These are phyloP conservation scores for Eristalis arbustorum DNA, from an alignment of 2,888 invertebrate genomes.

Conservation along the genomic window DNA sequence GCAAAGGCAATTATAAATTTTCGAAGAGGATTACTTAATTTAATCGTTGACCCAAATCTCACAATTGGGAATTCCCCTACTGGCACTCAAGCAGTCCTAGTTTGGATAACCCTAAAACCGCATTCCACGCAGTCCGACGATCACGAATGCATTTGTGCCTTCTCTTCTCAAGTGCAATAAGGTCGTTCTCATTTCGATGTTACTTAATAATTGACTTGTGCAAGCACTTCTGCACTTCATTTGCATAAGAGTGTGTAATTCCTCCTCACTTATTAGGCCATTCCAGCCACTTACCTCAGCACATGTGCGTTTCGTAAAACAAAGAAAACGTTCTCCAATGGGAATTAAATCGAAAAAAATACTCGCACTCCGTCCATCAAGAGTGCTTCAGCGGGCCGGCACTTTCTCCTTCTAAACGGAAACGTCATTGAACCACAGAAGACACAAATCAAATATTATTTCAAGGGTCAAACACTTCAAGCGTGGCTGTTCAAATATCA, in stretches of 20 bases:
- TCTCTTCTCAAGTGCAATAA: neutral
- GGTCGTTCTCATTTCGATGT: neutral
- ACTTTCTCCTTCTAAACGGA: constrained; percentile 23
- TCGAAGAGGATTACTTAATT: neutral
- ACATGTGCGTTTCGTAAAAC: constrained; percentile 9
- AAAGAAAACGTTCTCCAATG: neutral
- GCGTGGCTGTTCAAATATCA: neutral
- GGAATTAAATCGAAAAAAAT: neutral
- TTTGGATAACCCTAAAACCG: neutral
- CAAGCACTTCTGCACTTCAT: neutral
- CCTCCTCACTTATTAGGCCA: neutral
- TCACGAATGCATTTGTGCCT: neutral
- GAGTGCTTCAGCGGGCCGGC: neutral
- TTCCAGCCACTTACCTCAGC: neutral
- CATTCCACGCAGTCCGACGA: neutral
- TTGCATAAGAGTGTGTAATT: constrained; percentile 9
- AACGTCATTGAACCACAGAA: neutral
- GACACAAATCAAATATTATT: constrained; percentile 8
- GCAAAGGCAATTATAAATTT: neutral
- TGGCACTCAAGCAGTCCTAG: neutral
- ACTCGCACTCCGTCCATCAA: neutral
- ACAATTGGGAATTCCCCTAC: neutral
- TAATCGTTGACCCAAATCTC: neutral
- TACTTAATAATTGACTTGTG: neutral
- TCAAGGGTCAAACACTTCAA: constrained; percentile 11